A percentile compares a stretch with the other conserved stretches of the same genome.
Conservation (phyloP, 2,797 vertebrate genomes). For the Sarcophilus harrisii region DNA sequence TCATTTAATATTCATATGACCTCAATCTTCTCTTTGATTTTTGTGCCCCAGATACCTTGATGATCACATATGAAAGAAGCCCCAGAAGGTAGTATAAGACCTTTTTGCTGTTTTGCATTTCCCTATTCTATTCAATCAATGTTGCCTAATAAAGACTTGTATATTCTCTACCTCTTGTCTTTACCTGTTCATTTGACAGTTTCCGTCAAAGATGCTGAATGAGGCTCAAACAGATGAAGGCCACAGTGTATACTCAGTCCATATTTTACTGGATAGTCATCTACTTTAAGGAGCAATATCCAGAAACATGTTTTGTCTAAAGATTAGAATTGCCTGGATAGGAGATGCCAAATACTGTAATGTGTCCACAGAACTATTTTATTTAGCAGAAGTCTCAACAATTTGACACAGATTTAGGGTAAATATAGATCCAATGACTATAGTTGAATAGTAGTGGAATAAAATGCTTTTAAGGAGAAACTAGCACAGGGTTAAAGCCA, state of each 20-base stretch:
- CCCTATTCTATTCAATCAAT: neutral
- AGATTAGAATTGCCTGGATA: neutral
- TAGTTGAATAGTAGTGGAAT: slow-evolving; percentile 74
- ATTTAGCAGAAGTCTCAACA: slow-evolving; percentile 43
- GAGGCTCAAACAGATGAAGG: neutral
- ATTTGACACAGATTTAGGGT: slow-evolving; percentile 56
- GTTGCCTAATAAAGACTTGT: neutral
- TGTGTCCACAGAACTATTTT: slow-evolving; percentile 33
- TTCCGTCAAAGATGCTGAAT: neutral
- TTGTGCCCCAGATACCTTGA: slow-evolving; percentile 48
- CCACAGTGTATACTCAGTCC: neutral
- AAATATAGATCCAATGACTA: slow-evolving; percentile 61
- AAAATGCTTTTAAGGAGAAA: slow-evolving; percentile 81
- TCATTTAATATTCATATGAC: slow-evolving; percentile 21
- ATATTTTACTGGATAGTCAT: neutral
- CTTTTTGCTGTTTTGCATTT: neutral
- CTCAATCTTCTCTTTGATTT: slow-evolving; percentile 56
- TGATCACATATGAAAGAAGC: neutral
- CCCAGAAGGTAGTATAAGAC: neutral
- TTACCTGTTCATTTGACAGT: neutral
- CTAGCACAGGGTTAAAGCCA: slow-evolving; percentile 88
- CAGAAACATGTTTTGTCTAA: neutral
- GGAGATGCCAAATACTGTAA: slow-evolving; percentile 25
- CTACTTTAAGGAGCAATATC: neutral
- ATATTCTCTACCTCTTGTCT: neutral